Evolutionary conservation across 2,113 vertebrate genomes (phyloP), one percentile per base, ranked within the genome.

Genomic region (Ornithorhynchus anatinus): DNA sequence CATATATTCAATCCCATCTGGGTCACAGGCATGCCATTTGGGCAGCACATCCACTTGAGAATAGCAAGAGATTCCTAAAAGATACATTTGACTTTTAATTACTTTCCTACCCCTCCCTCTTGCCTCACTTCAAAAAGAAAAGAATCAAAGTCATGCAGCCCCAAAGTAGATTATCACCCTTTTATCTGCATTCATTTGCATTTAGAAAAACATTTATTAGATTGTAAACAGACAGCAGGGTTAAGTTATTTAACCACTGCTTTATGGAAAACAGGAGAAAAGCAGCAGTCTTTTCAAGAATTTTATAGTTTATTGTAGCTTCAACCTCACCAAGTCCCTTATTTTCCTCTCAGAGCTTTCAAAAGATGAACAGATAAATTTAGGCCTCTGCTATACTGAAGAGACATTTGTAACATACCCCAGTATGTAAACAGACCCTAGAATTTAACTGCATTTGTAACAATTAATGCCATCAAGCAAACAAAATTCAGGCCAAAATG

Each of bases 101-200:
- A 29, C 36, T 44, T 33, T 37, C 43, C 43, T 62, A 51, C 25
- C 32, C 23, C 29, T 10, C 31, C 44, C 37, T 27, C 61, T 15
- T 43, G 17, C 2, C 11, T 0, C 52, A 0, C 17, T 37, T 17
- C n/a, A 57, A 47, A 7, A 58, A 69, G 81, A 75, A 66, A 79
- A 80, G 51, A 75, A 53, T 27, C 51, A 81, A 72, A 60, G 20
- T 25, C 64, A 58, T 74, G 73, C n/a, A 10, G 60, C 89, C 74
- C 35, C 72, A 64, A 89, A 88, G 52, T 39, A 86, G 44, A 88
- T 82, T 81, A 84, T 32, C 38, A 66, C 36, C 31, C 61, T 70
- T 82, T 81, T 59, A 65, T 67, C 45, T 66, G 7, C 1, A 6
- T 2, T 52, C 19, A 69, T 80, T 80, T 42, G 3, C 69, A 64